Conservation (phyloP, 2,113 vertebrate species). For the Gymnarchus niloticus region DNA sequence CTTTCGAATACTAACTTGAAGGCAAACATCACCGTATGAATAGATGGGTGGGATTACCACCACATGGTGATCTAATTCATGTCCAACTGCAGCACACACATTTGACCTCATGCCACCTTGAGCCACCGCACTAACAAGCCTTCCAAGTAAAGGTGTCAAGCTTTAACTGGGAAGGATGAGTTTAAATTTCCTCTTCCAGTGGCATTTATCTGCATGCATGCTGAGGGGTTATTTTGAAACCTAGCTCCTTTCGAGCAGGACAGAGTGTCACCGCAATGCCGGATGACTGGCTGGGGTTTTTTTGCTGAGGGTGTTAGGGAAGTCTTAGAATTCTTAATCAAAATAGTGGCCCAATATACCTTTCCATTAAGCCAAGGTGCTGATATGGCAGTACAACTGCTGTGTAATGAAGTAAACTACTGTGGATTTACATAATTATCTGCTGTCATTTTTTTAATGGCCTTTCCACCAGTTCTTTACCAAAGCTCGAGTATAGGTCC, state of each 20-base stretch:
- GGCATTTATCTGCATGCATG: background rate
- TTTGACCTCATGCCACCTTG: slow-evolving; percentile 6
- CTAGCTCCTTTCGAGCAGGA: background rate
- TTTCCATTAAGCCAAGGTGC: background rate
- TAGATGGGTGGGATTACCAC: background rate
- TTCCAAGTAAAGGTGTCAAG: background rate
- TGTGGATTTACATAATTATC: background rate
- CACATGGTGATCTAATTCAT: background rate
- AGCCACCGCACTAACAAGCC: background rate
- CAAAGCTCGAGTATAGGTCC: background rate
- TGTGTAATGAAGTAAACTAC: background rate
- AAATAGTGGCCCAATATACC: background rate
- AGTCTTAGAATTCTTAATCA: background rate
- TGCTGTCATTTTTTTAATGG: background rate
- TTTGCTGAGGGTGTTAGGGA: background rate
- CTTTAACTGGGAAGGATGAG: background rate
- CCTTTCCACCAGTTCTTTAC: background rate
- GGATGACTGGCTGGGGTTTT: background rate
- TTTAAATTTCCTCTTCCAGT: background rate
- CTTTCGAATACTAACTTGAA: slow-evolving; percentile 19
- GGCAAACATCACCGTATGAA: background rate
- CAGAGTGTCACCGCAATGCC: background rate
- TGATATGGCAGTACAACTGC: background rate
- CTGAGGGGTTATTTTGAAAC: background rate
- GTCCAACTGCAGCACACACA: background rate